phyloP scores from a whole-genome alignment of 2,888 invertebrate species.

The Lordiphosa andalusiaca region DNA sequence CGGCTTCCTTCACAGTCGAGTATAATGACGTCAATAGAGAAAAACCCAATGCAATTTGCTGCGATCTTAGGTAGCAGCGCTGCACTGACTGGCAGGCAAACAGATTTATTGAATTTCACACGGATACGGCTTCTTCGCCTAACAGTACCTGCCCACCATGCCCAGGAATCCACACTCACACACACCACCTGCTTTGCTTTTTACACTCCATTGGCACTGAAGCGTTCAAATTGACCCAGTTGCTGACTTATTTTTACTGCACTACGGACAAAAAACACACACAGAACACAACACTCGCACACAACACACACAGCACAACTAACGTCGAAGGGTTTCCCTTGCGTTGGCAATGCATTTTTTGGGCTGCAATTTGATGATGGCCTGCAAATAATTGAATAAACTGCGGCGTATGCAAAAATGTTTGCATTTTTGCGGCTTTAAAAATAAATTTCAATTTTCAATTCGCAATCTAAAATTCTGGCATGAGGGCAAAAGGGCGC shows the following conservation, averaged over 20 bases:
- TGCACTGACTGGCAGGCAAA: constrained; percentile 5
- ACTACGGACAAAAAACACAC: constrained; percentile 5
- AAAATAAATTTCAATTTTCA: constrained; percentile 12
- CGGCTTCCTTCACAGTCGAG: constrained; percentile 4
- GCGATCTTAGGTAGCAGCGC: constrained; percentile 21
- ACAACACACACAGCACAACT: too few species aligned
- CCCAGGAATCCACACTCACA: constrained; percentile 14
- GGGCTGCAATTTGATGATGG: constrained; percentile 15
- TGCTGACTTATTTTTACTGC: constrained; percentile 62
- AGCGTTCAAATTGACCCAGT: constrained; percentile 74
- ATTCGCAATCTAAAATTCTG: constrained; percentile 27
- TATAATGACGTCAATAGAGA: constrained; percentile 5
- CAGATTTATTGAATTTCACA: constrained; percentile 17
- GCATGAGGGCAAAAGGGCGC: constrained; percentile 1
- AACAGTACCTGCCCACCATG: constrained; percentile 7
- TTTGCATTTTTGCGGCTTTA: constrained; percentile 2
- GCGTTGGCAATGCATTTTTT: background rate
- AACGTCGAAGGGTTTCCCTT: too few species aligned
- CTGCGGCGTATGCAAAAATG: constrained; percentile 1
- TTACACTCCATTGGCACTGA: constrained; percentile 55
- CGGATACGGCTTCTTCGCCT: constrained; percentile 14
- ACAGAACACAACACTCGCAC: too few species aligned
- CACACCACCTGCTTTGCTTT: constrained; percentile 18
- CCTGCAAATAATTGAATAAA: constrained; percentile 13
- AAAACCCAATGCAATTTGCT: constrained; percentile 34